A percentile compares a stretch with the other conserved stretches of the same genome.
Conservation (phyloP, 64 coral and sea anemone species). For the Stylophora pistillata region DNA sequence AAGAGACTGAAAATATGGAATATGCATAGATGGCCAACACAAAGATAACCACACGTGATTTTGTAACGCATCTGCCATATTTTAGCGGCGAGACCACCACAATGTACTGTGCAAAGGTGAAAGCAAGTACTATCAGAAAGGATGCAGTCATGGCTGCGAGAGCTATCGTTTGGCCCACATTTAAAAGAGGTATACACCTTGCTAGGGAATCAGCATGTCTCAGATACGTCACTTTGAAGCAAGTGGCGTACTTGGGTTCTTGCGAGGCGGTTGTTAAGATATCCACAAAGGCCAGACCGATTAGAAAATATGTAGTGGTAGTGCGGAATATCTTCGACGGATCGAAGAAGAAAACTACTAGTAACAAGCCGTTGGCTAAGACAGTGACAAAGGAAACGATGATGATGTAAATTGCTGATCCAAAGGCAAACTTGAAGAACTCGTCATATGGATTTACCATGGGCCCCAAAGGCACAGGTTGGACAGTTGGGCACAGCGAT, state of each 20-base stretch:
- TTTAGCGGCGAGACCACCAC: constrained; percentile 35
- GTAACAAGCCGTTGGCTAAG: not conserved
- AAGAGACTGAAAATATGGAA: constrained; percentile 1
- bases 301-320: not conserved
- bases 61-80: not conserved
- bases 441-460: not conserved
- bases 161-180: not conserved
- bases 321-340: not conserved
- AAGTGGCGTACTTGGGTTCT: not conserved
- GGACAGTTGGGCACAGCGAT: not conserved
- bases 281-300: not conserved
- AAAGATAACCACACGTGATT: constrained; percentile 7
- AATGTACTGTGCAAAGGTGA: constrained; percentile 27
- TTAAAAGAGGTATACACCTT: not conserved
- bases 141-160: not conserved
- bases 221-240: constrained; percentile 2
- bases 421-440: not conserved
- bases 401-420: constrained; percentile 5
- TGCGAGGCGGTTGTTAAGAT: not conserved
- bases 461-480: not conserved
- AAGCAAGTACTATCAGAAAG: constrained; percentile 26
- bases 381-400: not conserved
- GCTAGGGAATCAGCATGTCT: not conserved
- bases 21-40: not conserved
- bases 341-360: constrained; percentile 3